phyloP scores from a whole-genome alignment of 2,888 invertebrate species.

The Altica lythri region DNA sequence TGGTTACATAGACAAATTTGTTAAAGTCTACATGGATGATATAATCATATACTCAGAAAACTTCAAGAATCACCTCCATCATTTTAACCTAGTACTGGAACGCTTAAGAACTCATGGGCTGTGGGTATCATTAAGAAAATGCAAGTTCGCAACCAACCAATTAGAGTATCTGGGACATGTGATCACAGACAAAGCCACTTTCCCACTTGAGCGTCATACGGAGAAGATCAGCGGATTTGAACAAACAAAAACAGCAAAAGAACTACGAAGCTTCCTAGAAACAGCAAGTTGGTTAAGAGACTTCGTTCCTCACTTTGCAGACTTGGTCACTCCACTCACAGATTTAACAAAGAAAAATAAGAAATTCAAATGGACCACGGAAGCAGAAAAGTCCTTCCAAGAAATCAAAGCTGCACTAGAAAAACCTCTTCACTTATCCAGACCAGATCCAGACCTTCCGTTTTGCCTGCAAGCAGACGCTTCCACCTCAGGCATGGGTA shows the following conservation, averaged over 20 bases:
- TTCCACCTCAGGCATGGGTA: slow-evolving; percentile 33
- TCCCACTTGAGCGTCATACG: no score
- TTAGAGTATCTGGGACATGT: slow-evolving; percentile 30
- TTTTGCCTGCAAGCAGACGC: slow-evolving; percentile 40
- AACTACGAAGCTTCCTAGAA: slow-evolving; percentile 39
- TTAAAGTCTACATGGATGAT: slow-evolving; percentile 45
- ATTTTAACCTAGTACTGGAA: no score
- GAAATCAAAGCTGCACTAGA: slow-evolving; percentile 27
- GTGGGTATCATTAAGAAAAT: slow-evolving; percentile 32
- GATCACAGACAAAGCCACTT: slow-evolving; percentile 24
- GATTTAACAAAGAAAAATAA: slow-evolving; percentile 28
- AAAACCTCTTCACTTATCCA: slow-evolving; percentile 29
- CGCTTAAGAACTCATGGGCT: no score
- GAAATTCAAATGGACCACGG: no score
- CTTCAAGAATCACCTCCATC: slow-evolving; percentile 25
- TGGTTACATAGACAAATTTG: slow-evolving; percentile 15
- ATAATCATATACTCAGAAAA: slow-evolving; percentile 36
- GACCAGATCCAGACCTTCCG: slow-evolving; percentile 30
- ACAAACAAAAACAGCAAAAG: slow-evolving; percentile 18
- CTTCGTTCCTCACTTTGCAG: no score
- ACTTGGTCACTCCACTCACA: slow-evolving; percentile 36
- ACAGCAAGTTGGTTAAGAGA: no score
- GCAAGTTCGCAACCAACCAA: slow-evolving; percentile 22
- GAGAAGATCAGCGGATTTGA: no score
- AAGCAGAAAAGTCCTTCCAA: slow-evolving; percentile 26